phyloP scores from a whole-genome alignment of 1,140 invertebrate genomes.

The Polypedilum vanderplanki region DNA sequence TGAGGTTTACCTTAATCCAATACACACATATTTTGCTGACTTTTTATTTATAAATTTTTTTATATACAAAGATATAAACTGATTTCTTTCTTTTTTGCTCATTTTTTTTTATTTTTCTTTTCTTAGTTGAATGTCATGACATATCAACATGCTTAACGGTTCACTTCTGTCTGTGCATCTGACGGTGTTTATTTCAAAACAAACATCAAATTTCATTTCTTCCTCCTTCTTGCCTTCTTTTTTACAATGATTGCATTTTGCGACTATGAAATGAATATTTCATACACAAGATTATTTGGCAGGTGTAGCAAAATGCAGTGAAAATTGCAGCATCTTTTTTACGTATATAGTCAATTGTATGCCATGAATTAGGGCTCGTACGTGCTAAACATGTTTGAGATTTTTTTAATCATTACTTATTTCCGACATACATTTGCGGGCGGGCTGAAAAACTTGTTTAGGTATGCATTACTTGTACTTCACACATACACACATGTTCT shows the following conservation, averaged over 20 bases:
- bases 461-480: not conserved
- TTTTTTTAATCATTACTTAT: constrained; percentile 21
- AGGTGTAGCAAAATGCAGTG: too few species aligned
- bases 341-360: not conserved
- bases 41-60: not conserved
- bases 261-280: too few species aligned
- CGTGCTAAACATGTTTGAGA: constrained; percentile 24
- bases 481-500: not conserved
- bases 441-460: not conserved
- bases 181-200: not conserved
- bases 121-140: constrained; percentile 4
- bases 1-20: not conserved
- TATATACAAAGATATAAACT: not conserved
- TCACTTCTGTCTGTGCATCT: not conserved
- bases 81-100: too few species aligned
- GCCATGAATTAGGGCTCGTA: not conserved
- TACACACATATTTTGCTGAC: not conserved
- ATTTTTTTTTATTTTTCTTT: too few species aligned
- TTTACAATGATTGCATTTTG: too few species aligned
- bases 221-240: too few species aligned
- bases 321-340: too few species aligned
- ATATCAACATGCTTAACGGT: constrained; percentile 6
- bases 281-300: too few species aligned
- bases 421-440: constrained; percentile 2
- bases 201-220: not conserved